phyloP scores from a whole-genome alignment of 1,140 invertebrate genomes.

The Eumaeus atala region DNA sequence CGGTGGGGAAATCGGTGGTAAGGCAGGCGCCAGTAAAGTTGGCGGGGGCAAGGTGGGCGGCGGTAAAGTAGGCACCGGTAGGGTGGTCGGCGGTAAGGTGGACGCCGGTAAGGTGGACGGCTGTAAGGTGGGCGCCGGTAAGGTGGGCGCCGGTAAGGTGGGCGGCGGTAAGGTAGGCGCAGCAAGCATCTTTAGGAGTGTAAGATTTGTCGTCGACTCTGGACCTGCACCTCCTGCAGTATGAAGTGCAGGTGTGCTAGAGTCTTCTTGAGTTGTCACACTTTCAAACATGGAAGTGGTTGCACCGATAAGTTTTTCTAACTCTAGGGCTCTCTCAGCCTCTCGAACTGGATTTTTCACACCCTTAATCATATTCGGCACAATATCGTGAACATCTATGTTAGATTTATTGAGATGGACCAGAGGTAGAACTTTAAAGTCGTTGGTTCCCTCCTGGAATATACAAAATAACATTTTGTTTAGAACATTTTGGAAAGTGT shows the following conservation, averaged over 20 bases:
- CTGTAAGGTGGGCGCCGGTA: too few species aligned
- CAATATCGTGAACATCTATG: conserved; percentile 29
- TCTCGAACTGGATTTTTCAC: conserved; percentile 46
- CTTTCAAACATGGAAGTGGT: conserved; percentile 30
- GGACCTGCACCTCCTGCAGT: too few species aligned
- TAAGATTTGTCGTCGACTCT: too few species aligned
- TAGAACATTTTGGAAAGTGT: conserved; percentile 1
- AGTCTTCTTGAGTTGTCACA: conserved; percentile 4
- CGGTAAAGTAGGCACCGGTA: too few species aligned
- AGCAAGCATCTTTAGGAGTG: too few species aligned
- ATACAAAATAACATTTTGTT: background rate
- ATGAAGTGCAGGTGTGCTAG: background rate
- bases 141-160: too few species aligned
- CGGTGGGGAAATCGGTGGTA: too few species aligned
- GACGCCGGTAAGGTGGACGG: too few species aligned
- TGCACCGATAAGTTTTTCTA: conserved; percentile 54
- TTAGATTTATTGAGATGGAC: conserved; percentile 46
- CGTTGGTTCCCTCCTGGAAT: conserved; percentile 44
- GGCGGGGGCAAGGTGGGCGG: too few species aligned
- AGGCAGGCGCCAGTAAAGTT: too few species aligned
- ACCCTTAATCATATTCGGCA: conserved; percentile 9
- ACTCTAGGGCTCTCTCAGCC: conserved; percentile 50
- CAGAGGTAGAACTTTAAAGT: conserved; percentile 48
- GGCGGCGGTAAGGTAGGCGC: too few species aligned
- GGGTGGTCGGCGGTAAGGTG: too few species aligned